Evolutionary conservation across 2,113 vertebrate genomes (phyloP).

Genomic region (Hemicordylus capensis): DNA sequence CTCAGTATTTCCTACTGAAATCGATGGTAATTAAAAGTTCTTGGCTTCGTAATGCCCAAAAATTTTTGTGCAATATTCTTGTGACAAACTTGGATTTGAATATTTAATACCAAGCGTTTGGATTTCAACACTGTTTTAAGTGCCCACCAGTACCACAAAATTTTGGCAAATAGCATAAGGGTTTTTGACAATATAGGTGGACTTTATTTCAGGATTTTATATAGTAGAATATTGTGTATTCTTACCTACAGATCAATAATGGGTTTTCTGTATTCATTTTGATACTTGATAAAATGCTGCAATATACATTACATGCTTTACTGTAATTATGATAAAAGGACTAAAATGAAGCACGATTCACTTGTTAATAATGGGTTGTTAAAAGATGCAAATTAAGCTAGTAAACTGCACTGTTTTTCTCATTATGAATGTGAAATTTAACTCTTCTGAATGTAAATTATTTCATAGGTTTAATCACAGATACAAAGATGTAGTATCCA

Average conservation of each 20-base stretch:
- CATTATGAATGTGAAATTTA: constrained; percentile 48
- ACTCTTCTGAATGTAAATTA: constrained; percentile 38
- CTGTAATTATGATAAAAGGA: constrained; percentile 2
- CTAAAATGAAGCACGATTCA: neutral
- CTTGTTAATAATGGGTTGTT: constrained; percentile 2
- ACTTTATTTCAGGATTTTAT: constrained; percentile 4
- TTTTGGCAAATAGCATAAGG: neutral
- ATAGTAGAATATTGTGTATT: constrained; percentile 17
- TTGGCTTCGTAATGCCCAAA: neutral
- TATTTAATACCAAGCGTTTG: neutral
- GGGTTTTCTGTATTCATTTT: constrained; percentile 30
- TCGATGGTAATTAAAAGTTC: neutral
- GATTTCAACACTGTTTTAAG: neutral
- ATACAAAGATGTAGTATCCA: neutral
- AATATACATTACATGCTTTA: constrained; percentile 11
- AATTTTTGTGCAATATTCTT: neutral
- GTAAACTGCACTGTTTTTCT: constrained; percentile 3
- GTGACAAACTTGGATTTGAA: neutral
- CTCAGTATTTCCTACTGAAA: neutral
- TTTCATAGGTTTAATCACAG: constrained; percentile 29
- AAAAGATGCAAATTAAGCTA: constrained; percentile 27
- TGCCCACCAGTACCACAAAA: neutral
- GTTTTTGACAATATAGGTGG: neutral
- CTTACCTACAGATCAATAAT: neutral
- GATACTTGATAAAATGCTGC: constrained; percentile 17